Percentiles rank a stretch among this genome's conserved stretches.
Evolutionary conservation across 1,140 invertebrate genomes (phyloP).

Genomic region (Drosophila funebris): DNA sequence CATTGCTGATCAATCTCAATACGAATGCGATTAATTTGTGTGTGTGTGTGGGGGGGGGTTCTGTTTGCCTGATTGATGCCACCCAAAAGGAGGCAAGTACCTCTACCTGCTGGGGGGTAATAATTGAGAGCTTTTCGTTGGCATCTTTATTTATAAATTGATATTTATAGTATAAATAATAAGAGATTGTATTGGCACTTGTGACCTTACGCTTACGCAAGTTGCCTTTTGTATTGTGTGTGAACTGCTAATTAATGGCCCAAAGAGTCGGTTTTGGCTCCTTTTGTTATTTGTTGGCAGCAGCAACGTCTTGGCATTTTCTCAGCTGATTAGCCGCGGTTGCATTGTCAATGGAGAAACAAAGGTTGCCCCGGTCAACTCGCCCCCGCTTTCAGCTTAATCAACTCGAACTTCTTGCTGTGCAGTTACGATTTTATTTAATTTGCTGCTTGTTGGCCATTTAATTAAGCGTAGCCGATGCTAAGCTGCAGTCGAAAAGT

Average conservation of each 20-base stretch:
- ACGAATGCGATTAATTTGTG: conserved; percentile 67
- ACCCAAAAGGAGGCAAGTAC: not conserved
- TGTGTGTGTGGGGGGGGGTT: too few species aligned
- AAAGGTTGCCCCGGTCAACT: conserved; percentile 31
- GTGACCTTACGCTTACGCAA: conserved; percentile 48
- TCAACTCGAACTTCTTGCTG: not conserved
- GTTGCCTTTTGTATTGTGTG: conserved; percentile 55
- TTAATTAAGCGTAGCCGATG: conserved; percentile 72
- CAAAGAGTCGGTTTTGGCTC: conserved; percentile 60
- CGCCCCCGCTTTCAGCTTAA: too few species aligned
- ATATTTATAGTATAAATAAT: conserved; percentile 30
- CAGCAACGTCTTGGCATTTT: conserved; percentile 58
- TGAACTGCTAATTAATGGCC: conserved; percentile 67
- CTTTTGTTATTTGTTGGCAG: conserved; percentile 54
- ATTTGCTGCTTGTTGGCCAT: conserved; percentile 63
- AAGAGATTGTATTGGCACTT: conserved; percentile 70
- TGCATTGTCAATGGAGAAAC: conserved; percentile 65
- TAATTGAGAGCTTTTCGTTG: conserved; percentile 54
- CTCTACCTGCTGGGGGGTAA: not conserved
- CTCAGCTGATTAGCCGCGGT: conserved; percentile 70
- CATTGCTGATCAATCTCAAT: conserved; percentile 64
- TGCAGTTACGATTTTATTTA: conserved; percentile 57
- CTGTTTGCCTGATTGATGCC: conserved; percentile 62
- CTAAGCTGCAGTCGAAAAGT: conserved; percentile 67
- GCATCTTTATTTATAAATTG: conserved; percentile 47